Evolutionary conservation across 2,888 invertebrate genomes (phyloP), one percentile per base, ranked within the genome.

Genomic region (Dynastes maya): DNA sequence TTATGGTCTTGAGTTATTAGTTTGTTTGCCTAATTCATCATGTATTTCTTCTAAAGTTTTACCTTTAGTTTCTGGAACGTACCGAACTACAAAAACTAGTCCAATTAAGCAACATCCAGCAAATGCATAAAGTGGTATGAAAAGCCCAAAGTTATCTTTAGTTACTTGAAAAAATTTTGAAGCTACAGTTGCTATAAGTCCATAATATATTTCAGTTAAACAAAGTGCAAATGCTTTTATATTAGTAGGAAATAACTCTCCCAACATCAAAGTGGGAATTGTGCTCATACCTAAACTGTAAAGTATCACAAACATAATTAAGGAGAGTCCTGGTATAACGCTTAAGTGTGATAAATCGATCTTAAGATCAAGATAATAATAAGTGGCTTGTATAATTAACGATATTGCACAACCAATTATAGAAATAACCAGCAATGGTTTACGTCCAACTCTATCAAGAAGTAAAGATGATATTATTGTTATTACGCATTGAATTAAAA

Each of bases 21-120:
- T 61, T 61, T 22, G 11, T 11, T 22, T 22, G 82, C 90, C 90
- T 4, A 94, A 88, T 76, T 92, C 90, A 29, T 91, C 91, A 85
- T 94, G 94, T 84, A 94, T 94, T 84, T 92, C 91, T 71, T 93
- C 90, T 84, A 94, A 90, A 2, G 93, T 93, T 84, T 93, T 94
- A 77, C 93, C 93, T 86, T 93, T 94, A 2, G 94, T 94, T 88
- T 94, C 94, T 1, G 94, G 94, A 22, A 94, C 90, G 81, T 91
- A 87, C 29, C 91, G 86, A 72, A 90, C 82, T 84, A 93, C 92
- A 86, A 92, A 93, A 80, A 91, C 87, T 71, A 93, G 88, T 0
- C 93, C 93, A 76, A 92, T 78, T 32, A 92, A 86, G 13, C 92
- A 92, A 85, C 91, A 92, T 16, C 89, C 84, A 0, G 91, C 89